Evolutionary conservation across 2,113 vertebrate species (phyloP).

Genomic region (Semnornis frantzii): DNA sequence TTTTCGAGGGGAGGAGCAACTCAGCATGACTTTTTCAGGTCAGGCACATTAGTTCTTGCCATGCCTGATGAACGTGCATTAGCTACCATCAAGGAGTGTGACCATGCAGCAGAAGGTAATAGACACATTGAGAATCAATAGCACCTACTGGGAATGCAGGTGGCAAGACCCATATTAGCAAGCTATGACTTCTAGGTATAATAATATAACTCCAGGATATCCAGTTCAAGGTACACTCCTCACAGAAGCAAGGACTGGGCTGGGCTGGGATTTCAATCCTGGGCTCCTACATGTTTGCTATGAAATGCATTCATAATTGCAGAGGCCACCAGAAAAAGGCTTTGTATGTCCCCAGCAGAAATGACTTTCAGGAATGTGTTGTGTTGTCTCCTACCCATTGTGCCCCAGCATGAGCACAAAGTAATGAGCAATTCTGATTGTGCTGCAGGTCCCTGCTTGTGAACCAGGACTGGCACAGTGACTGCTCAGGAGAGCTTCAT

Average conservation of each 20-base stretch:
- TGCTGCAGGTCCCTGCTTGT: neutral
- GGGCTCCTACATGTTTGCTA: neutral
- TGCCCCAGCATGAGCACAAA: neutral
- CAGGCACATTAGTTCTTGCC: neutral
- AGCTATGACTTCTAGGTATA: neutral
- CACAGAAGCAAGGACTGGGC: neutral
- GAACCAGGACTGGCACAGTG: neutral
- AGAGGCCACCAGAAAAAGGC: neutral
- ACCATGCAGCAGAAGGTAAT: neutral
- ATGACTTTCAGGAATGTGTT: neutral
- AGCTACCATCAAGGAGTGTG: neutral
- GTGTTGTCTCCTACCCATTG: neutral
- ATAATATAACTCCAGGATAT: neutral
- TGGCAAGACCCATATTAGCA: neutral
- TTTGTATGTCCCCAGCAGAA: neutral
- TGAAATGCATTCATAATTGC: neutral
- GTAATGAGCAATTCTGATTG: neutral
- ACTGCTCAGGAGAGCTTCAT: neutral
- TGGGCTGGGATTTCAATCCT: neutral
- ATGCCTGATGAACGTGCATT: neutral
- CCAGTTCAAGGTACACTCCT: neutral
- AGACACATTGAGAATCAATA: neutral
- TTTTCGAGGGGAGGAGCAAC: neutral
- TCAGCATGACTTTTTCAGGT: neutral
- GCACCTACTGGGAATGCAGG: fast-evolving